Conservation (phyloP, 1,140 invertebrate species). For the Episyrphus balteatus region DNA sequence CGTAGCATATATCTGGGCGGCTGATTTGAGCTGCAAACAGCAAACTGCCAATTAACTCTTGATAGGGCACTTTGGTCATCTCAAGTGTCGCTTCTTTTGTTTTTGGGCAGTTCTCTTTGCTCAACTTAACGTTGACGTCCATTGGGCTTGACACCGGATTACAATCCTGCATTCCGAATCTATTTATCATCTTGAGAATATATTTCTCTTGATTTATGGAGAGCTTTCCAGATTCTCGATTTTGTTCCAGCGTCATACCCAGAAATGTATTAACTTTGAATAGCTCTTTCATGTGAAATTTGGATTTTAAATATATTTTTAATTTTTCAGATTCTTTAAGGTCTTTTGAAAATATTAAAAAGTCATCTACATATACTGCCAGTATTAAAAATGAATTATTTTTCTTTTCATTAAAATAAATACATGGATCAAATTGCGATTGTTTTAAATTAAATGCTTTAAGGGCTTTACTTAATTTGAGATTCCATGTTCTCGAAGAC, state of each 20-base stretch:
- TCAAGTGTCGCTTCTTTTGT: no score
- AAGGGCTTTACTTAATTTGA: constrained; percentile 10
- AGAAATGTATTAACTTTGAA: not conserved
- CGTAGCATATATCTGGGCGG: constrained; percentile 27
- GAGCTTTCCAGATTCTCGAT: not conserved
- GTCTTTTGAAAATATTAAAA: constrained; percentile 2
- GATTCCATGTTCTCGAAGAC: constrained; percentile 15
- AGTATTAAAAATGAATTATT: not conserved
- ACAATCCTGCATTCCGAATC: no score
- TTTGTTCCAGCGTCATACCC: not conserved
- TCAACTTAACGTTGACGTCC: no score
- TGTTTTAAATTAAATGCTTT: no score
- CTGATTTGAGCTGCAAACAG: constrained; percentile 19
- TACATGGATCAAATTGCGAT: constrained; percentile 10
- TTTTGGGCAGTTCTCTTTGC: no score
- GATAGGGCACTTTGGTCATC: constrained; percentile 5
- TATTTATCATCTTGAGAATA: no score
- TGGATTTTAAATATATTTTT: no score
- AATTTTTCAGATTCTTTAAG: not conserved
- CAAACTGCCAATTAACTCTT: constrained; percentile 23
- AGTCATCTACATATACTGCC: not conserved
- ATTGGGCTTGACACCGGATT: no score
- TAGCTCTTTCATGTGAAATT: no score
- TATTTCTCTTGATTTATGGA: not conserved
- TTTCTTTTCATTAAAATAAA: constrained; percentile 2